phyloP scores from a whole-genome alignment of 1,140 invertebrate species.

The Formica selysi region DNA sequence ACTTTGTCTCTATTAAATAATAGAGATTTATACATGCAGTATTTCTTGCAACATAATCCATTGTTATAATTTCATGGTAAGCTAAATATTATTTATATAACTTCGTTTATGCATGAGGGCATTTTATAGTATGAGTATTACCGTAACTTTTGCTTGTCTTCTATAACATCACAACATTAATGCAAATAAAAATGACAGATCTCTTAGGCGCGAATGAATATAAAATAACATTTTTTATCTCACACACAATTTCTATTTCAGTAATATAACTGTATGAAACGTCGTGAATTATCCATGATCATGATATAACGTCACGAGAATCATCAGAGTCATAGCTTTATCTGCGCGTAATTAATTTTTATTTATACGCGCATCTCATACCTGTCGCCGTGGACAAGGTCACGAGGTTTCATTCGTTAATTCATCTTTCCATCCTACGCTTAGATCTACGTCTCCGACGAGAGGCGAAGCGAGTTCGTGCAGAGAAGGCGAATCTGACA shows the following conservation, averaged over 20 bases:
- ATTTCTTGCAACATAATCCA: neutral
- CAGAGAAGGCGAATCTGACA: conserved; percentile 27
- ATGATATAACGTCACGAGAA: conserved; percentile 4
- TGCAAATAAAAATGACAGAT: neutral
- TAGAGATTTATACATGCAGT: neutral
- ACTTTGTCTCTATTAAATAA: conserved; percentile 22
- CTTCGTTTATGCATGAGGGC: neutral
- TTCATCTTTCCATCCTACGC: conserved; percentile 24
- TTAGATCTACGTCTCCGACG: neutral
- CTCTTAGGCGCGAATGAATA: neutral
- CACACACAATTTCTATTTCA: neutral
- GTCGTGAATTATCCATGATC: conserved; percentile 14
- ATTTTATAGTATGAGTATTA: neutral
- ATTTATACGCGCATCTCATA: conserved; percentile 37
- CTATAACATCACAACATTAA: neutral
- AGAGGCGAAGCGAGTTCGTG: neutral
- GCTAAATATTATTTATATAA: conserved; percentile 11
- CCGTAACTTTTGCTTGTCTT: neutral
- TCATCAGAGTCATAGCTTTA: conserved; percentile 23
- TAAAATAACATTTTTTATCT: neutral
- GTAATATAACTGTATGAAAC: neutral
- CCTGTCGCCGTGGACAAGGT: conserved; percentile 44
- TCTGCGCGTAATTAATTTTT: conserved; percentile 48
- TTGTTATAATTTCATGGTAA: neutral
- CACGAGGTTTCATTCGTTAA: conserved; percentile 32